These are phyloP conservation scores for Agrilus cyanescens DNA, from an alignment of 2,888 invertebrate genomes.

Conservation along the genomic window DNA sequence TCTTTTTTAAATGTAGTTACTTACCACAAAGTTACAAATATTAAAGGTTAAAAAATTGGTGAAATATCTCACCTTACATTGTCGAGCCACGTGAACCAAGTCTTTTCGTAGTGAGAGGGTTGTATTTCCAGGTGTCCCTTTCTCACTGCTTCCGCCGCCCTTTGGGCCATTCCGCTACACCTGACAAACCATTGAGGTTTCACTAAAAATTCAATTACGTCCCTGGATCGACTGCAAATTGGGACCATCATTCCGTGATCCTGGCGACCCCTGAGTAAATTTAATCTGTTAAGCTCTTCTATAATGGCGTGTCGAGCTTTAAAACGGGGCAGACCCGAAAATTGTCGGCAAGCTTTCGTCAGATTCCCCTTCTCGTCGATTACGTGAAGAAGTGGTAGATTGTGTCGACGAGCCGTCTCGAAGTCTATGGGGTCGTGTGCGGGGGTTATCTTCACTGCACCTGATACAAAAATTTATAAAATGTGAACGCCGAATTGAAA, in stretches of 20 bases:
- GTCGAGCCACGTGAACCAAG: constrained; percentile 94
- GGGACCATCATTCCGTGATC: constrained; percentile 97
- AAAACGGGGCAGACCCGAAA: constrained; percentile 77
- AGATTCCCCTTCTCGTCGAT: constrained; percentile 86
- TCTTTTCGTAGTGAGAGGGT: constrained; percentile 82
- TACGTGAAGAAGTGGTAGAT: constrained; percentile 75
- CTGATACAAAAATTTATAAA: constrained; percentile 32
- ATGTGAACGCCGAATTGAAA: not conserved
- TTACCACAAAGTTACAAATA: too few relatives aligned
- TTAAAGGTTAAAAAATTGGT: not conserved
- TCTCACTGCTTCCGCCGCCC: constrained; percentile 70
- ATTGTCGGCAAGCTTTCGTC: constrained; percentile 65
- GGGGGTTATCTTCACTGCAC: constrained; percentile 97
- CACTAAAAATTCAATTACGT: constrained; percentile 90
- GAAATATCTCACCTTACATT: constrained; percentile 52
- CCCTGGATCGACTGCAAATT: constrained; percentile 90
- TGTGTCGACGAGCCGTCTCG: constrained; percentile 83
- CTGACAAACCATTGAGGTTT: constrained; percentile 97
- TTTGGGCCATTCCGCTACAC: constrained; percentile 78
- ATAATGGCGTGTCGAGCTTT: constrained; percentile 74
- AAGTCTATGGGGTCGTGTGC: constrained; percentile 97
- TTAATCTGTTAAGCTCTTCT: constrained; percentile 58
- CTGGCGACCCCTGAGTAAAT: constrained; percentile 36
- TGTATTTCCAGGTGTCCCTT: constrained; percentile 75
- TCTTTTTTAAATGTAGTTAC: too few relatives aligned